Percentiles rank a stretch among this genome's conserved stretches.
phyloP scores from a whole-genome alignment of 1,140 invertebrate genomes.

The Dreissena polymorpha region DNA sequence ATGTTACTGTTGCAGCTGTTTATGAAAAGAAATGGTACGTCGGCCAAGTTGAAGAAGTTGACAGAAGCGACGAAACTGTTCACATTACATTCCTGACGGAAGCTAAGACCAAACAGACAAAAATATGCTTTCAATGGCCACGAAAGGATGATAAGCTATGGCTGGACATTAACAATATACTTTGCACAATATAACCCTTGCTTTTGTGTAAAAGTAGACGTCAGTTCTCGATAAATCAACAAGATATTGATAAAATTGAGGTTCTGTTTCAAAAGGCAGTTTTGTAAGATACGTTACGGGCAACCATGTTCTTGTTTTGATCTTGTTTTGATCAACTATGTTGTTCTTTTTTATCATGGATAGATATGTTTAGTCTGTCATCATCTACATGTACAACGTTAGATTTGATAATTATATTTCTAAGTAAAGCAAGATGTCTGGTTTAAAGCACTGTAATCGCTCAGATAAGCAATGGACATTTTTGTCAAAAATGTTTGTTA shows the following conservation, averaged over 20 bases:
- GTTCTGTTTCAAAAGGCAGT: background rate
- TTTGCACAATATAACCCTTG: background rate
- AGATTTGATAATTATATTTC: too few relatives aligned
- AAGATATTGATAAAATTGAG: background rate
- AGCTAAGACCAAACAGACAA: background rate
- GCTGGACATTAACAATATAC: background rate
- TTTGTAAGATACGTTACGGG: background rate
- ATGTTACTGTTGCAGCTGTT: constrained; percentile 2
- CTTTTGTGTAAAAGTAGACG: background rate
- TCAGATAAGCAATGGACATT: too few relatives aligned
- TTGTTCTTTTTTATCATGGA: too few relatives aligned
- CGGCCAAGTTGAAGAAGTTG: background rate
- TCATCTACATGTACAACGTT: too few relatives aligned
- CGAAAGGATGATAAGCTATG: background rate
- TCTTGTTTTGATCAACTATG: too few relatives aligned
- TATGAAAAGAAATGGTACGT: constrained; percentile 7
- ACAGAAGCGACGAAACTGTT: background rate
- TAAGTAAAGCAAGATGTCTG: too few relatives aligned
- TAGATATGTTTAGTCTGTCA: too few relatives aligned
- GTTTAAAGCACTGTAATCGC: too few relatives aligned
- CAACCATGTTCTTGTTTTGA: background rate
- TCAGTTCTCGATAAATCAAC: background rate
- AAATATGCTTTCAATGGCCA: background rate
- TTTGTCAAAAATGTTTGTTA: too few relatives aligned
- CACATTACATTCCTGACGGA: background rate